Conservation (phyloP, 1,140 invertebrate genomes). For the Magallana ariakensis region DNA sequence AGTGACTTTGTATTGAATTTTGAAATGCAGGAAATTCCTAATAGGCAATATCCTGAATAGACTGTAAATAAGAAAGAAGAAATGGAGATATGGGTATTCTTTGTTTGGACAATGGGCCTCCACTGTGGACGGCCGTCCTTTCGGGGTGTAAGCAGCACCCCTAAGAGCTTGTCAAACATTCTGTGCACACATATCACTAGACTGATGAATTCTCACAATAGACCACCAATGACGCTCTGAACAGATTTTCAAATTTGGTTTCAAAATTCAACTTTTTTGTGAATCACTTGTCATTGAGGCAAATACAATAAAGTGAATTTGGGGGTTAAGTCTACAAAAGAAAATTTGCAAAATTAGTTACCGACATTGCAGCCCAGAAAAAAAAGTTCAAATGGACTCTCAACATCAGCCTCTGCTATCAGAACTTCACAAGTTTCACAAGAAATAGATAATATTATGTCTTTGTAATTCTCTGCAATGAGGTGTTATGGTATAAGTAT, state of each 20-base stretch:
- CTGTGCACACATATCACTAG: slow-evolving; percentile 37
- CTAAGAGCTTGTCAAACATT: slow-evolving; percentile 24
- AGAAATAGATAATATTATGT: too few relatives aligned
- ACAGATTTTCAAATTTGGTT: not conserved
- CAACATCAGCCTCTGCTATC: too few relatives aligned
- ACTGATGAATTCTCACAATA: slow-evolving; percentile 26
- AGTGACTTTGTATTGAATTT: slow-evolving; percentile 32
- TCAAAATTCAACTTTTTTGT: not conserved
- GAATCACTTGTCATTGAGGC: slow-evolving; percentile 1
- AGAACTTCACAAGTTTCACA: too few relatives aligned
- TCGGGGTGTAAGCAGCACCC: not conserved
- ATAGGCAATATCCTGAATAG: slow-evolving; percentile 38
- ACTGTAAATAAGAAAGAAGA: slow-evolving; percentile 22
- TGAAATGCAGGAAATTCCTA: slow-evolving; percentile 36
- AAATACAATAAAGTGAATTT: too few relatives aligned
- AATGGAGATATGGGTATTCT: slow-evolving; percentile 10
- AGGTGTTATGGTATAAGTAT: too few relatives aligned
- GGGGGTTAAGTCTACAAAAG: too few relatives aligned
- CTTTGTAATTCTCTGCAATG: too few relatives aligned
- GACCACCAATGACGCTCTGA: slow-evolving; percentile 18
- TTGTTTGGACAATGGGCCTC: slow-evolving; percentile 28
- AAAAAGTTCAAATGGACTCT: too few relatives aligned
- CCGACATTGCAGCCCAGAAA: too few relatives aligned
- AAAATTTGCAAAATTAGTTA: too few relatives aligned
- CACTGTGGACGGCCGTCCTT: not conserved